phyloP scores from a whole-genome alignment of 2,888 invertebrate species.

The Rhodophaea formosa region DNA sequence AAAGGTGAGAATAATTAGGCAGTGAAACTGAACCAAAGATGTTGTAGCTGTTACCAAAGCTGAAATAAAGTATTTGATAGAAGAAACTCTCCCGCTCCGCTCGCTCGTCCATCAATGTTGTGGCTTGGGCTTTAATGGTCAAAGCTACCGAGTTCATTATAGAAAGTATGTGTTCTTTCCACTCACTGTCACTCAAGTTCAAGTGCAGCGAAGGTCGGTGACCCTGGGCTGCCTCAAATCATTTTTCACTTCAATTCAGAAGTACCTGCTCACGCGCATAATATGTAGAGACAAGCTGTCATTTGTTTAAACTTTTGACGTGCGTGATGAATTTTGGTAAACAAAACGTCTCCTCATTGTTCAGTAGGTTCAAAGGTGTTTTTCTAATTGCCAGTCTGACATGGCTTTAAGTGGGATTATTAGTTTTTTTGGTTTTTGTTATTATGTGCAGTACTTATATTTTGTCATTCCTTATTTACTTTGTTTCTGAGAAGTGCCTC shows the following conservation, averaged over 20 bases:
- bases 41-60: too few relatives aligned
- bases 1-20: too few relatives aligned
- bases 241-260: slow-evolving; percentile 9
- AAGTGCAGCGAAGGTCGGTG: slow-evolving; percentile 9
- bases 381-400: not conserved
- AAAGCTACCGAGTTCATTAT: slow-evolving; percentile 13
- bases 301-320: slow-evolving; percentile 5
- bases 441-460: not conserved
- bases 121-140: too few relatives aligned
- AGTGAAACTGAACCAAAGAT: too few relatives aligned
- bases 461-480: too few relatives aligned
- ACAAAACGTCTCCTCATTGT: not conserved
- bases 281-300: not conserved
- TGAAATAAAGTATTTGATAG: too few relatives aligned
- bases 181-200: slow-evolving; percentile 16
- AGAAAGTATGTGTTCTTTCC: slow-evolving; percentile 20
- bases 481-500: too few relatives aligned
- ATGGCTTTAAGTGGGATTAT: not conserved
- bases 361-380: not conserved
- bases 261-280: not conserved
- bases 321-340: slow-evolving; percentile 8
- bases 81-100: too few relatives aligned
- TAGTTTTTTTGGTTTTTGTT: not conserved
- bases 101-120: too few relatives aligned
- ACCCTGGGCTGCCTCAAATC: not conserved